Conservation (phyloP, 2,797 vertebrate species). For the Dipus sagitta region DNA sequence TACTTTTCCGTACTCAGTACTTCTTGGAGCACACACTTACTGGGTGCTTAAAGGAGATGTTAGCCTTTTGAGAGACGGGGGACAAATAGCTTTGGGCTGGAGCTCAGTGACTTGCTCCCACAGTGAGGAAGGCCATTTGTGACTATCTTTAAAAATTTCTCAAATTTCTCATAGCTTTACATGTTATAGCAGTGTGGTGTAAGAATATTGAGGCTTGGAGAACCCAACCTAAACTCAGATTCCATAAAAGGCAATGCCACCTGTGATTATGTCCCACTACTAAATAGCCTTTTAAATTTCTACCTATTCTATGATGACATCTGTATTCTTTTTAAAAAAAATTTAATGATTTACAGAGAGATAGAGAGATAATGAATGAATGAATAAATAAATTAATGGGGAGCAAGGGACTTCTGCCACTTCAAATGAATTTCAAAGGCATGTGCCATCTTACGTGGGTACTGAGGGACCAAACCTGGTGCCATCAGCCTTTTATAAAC, state of each 20-base stretch:
- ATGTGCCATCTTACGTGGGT: too few relatives aligned
- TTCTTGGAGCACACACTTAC: neutral
- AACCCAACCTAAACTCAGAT: neutral
- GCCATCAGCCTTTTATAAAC: too few relatives aligned
- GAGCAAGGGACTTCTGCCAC: too few relatives aligned
- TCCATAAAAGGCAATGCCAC: neutral
- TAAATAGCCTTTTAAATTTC: neutral
- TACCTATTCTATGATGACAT: neutral
- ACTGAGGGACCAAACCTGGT: too few relatives aligned
- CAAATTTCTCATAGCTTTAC: neutral
- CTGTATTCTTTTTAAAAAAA: neutral
- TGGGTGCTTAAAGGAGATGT: neutral
- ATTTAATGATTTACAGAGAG: neutral
- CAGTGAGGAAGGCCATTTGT: neutral
- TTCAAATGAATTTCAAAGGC: too few relatives aligned
- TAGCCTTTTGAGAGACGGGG: neutral
- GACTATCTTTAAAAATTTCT: slow-evolving; percentile 26
- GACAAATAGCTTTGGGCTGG: neutral
- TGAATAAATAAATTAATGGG: too few relatives aligned
- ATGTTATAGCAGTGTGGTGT: neutral
- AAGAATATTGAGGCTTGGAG: neutral
- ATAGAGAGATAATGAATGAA: too few relatives aligned
- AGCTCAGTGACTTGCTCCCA: neutral
- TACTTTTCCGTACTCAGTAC: neutral
- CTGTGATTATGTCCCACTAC: neutral